Base-by-base conservation (phyloP, 2,797 vertebrate genomes). In the Coilia nasus region DNA sequence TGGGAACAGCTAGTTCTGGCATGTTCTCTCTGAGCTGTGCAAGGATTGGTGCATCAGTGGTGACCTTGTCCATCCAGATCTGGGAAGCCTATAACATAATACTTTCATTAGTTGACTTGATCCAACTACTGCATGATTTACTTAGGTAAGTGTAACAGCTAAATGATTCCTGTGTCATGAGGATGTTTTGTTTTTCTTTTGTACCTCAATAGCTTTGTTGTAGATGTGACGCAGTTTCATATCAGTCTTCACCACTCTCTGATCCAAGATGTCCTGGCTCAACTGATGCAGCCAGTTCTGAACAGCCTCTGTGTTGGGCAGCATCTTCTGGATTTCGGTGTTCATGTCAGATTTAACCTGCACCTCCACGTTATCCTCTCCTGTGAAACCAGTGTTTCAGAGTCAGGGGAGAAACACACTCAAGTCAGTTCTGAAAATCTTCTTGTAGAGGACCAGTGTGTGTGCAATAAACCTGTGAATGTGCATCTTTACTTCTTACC, bases 191-290 rank as follows among this genome's bases (percentile, higher is more conserved):
- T 54, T 54, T 54, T 57, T 21, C 14, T 81, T 0, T 87, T 94
- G 95, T 93, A 98, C 98, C 96, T 94, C 92, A 0, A 96, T 88
- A 82, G 96, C 93, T 85, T 97, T 97, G 90, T 94, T 96, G 83
- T 96, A 57, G 60, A 99, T 94, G 75, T 99, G 96, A 47, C 96
- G 90, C 83, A 98, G 64, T 87, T 97, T 98, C 97, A 97, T 96
- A 84, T 98, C 96, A 15, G 97, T 97, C 31, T 96, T 96, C 78
- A 96, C 94, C 90, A 99, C 93, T 91, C 92, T 95, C 90, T 85
- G 93, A 84, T 98, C 95, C 95, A 98, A 91, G 31, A 97, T 89
- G 75, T 94, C 84, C 0, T 92, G 93, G 75, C 92, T 88, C 81
- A 90, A 88, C 19, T 85, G 88, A n/a, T 88, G 15, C 17, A 98